phyloP scores from a whole-genome alignment of 2,113 vertebrate species.

The Perca flavescens region DNA sequence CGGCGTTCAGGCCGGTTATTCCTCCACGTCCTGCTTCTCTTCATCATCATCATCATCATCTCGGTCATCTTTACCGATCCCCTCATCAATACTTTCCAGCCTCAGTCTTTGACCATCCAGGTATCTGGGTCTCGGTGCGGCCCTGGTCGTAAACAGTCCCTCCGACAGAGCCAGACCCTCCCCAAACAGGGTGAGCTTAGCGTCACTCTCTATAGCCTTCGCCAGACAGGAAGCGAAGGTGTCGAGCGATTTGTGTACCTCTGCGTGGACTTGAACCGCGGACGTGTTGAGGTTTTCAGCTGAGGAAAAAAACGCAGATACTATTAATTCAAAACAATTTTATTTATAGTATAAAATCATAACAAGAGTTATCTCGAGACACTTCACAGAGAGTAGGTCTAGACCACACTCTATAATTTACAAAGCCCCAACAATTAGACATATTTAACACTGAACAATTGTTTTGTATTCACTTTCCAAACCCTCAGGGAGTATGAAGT shows the following conservation, averaged over 20 bases:
- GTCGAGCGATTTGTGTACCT: conserved; percentile 92
- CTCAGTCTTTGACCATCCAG: conserved; percentile 89
- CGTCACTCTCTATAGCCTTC: conserved; percentile 93
- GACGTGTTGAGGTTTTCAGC: conserved; percentile 72
- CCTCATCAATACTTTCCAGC: conserved; percentile 96
- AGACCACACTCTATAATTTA: too few relatives aligned
- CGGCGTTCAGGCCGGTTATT: conserved; percentile 54
- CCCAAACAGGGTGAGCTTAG: conserved; percentile 93
- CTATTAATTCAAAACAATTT: too few relatives aligned
- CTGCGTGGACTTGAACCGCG: conserved; percentile 89
- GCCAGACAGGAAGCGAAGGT: conserved; percentile 92
- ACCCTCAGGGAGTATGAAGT: neutral
- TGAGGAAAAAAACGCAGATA: conserved; percentile 29
- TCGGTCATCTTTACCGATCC: conserved; percentile 85
- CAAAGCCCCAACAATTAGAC: neutral
- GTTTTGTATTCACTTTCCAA: neutral
- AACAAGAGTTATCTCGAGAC: too few relatives aligned
- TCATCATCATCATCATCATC: conserved; percentile 49
- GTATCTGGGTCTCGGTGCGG: conserved; percentile 81
- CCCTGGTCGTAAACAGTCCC: conserved; percentile 76
- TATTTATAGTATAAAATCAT: too few relatives aligned
- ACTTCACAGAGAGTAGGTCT: too few relatives aligned
- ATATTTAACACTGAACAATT: neutral
- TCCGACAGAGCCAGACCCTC: conserved; percentile 83
- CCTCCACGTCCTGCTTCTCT: conserved; percentile 64